Base-by-base conservation (phyloP, 2,797 vertebrate genomes). In the Lindbergichthys nudifrons region DNA sequence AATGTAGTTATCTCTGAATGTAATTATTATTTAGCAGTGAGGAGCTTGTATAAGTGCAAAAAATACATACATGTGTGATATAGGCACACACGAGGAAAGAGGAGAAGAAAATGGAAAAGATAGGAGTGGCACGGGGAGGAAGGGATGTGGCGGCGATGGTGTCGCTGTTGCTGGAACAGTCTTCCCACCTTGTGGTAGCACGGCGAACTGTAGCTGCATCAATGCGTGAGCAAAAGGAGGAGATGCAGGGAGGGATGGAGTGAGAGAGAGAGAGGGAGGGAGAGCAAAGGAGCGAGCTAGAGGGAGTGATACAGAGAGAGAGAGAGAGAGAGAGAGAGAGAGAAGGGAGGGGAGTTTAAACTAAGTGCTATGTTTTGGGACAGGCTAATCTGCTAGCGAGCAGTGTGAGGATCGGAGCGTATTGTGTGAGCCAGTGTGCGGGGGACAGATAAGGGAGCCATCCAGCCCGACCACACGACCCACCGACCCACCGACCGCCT, bases 311-410 rank as follows among this genome's bases (percentile, higher is more conserved):
- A 36, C 32, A 26, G 10, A 39, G 11, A 23, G 41, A 45, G 21
- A 15, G 39, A 60, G 57, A 59, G 56, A 58, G 67, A 73, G 80
- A 80, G 79, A 83, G 85, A 73, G 80, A 80, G 79, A 83, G 85
- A 87, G 87, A 90, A 90, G 91, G 89, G 91, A 91, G 92, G 93
- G 90, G 96, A 97, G 97, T 97, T 99, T 98, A 98, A 97, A 97
- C 96, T 96, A 98, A 97, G 96, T 98, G 97, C 97, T 98, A 99
- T 98, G 98, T 98, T 96, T 97, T 98, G 96, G 97, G 97, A 97
- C 96, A 97, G 96, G 96, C 96, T 98, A 97, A 97, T 98, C 96
- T 97, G 96, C 96, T 96, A 97, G 96, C 95, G 96, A 98, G 96
- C 96, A 95, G 97, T 96, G 94, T 96, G 96, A 96, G 95, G 96